Evolutionary conservation across 2,113 vertebrate genomes (phyloP), one percentile per base, ranked within the genome.

Genomic region (Riparia riparia): DNA sequence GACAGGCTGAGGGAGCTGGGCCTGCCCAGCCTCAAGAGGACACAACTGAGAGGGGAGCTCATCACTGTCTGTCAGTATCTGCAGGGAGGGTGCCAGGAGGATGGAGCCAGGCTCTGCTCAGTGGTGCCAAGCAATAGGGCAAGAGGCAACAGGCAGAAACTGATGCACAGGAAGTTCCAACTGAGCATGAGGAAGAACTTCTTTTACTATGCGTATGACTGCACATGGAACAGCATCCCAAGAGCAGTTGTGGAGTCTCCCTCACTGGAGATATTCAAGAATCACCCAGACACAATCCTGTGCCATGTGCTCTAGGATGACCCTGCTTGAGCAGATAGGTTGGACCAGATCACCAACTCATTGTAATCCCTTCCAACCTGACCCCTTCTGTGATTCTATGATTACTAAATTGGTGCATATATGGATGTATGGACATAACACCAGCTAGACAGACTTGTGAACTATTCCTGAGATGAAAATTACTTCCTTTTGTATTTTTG

Each of bases 111-210:
- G 58, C 68, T 57, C 58, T 81, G 37, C 24, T 44, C 10, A 2
- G 37, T 3, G 44, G 0, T 17, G 22, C 32, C 60, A 28, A 26
- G 7, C 26, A 66, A 9, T 0, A 10, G 44, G 18, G 58, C 3
- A 45, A 58, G 51, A 51, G 28, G 18, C 17, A 58, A 2, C 1
- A 5, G 20, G 21, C 18, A 45, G 28, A 73, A 29, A 3, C 10
- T 37, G 12, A 5, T 44, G 8, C 5, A 0, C 8, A 58, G 50
- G 11, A 51, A 73, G 15, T 20, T 66, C 28, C 28, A 81, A 18
- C 20, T 65, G 44, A 58, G 5, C 32, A n/a, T 17, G 12, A 37
- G 22, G 14, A 65, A 44, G 37, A 4, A 24, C 4, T 57, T 64
- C 31, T n/a, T 34, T 42, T 25, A 17, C 19, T 37, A 10, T 65